Conservation (phyloP, 2,888 invertebrate genomes). For the Globia sparganii region DNA sequence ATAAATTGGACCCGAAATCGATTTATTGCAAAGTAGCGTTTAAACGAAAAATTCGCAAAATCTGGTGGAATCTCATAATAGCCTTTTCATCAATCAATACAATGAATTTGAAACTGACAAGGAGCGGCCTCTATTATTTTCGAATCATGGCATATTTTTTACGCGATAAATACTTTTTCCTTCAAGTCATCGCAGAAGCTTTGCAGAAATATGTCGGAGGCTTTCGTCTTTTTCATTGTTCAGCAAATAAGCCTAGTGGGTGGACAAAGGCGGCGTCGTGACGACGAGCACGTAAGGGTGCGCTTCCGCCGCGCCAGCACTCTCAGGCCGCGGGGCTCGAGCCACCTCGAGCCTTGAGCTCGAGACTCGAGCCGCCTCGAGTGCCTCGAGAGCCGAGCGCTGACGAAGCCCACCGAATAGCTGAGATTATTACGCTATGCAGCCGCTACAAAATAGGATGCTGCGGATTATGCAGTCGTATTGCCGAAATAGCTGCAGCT, state of each 20-base stretch:
- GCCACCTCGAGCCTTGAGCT: conserved; percentile 79
- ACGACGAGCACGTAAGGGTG: conserved; percentile 87
- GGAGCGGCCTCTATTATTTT: conserved; percentile 78
- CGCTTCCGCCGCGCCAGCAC: conserved; percentile 89
- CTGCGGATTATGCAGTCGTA: conserved; percentile 77
- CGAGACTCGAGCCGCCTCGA: conserved; percentile 80
- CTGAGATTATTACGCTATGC: conserved; percentile 85
- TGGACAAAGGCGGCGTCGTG: conserved; percentile 89
- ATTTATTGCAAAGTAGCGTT: conserved; percentile 84
- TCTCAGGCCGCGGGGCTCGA: conserved; percentile 79
- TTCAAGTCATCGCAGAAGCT: conserved; percentile 71
- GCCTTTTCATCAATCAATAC: conserved; percentile 87
- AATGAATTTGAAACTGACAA: conserved; percentile 81
- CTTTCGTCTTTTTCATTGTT: conserved; percentile 89
- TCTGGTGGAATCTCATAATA: conserved; percentile 84
- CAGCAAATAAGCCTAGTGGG: conserved; percentile 90
- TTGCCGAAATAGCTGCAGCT: conserved; percentile 65
- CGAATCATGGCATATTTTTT: conserved; percentile 79
- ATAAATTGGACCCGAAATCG: conserved; percentile 85
- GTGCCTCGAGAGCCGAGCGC: conserved; percentile 85
- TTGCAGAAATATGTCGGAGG: conserved; percentile 82
- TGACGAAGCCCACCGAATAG: conserved; percentile 87
- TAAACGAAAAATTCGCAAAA: conserved; percentile 84
- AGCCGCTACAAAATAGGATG: conserved; percentile 80
- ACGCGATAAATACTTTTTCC: conserved; percentile 75